Evolutionary conservation across 2,888 invertebrate species (phyloP), one percentile per base, ranked within the genome.

Genomic region (Strigamia transsilvanica): DNA sequence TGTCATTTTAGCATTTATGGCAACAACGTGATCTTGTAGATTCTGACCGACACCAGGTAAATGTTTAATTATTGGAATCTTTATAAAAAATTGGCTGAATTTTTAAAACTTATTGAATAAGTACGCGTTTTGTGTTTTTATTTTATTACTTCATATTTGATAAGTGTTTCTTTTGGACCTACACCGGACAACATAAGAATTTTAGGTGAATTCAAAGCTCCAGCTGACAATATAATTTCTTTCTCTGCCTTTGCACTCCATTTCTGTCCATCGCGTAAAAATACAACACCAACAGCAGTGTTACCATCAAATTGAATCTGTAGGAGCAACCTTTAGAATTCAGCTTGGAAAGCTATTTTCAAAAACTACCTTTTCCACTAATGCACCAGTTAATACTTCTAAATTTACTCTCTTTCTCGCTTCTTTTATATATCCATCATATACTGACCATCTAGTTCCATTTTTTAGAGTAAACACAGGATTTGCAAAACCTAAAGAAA

Each of bases 41-140:
- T 90, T 90, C 82, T 87, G 86, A 0, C 90, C 90, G 2, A 90
- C 90, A 1, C 84, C 84, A 21, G 90, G 90, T 80, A 90, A 84
- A 85, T 90, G 87, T 3, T 86, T 86, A 0, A 89, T 86, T 1
- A 90, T 85, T 4, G 88, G 88, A 80, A 90, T 89, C 83, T 86
- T 27, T 3, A 27, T 27, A 86, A 0, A 79, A 66, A 81, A 82
- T 56, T 34, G 32, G 78, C n/a, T 7, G 6, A 9, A 4, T 12
- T 27, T 15, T 9, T 18, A 18, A 18, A n/a, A 18, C 18, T 21
- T 56, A 5, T 6, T 21, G 0, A 21, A 18, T 18, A 2, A 7
- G 4, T 56, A 6, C n/a, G n/a, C n/a, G n/a, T n/a, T n/a, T n/a
- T n/a, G n/a, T n/a, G n/a, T n/a, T n/a, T n/a, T n/a, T n/a, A n/a